These are phyloP conservation scores for Phoxinus dragarum DNA, from an alignment of 2,797 vertebrate genomes.

Conservation along the genomic window DNA sequence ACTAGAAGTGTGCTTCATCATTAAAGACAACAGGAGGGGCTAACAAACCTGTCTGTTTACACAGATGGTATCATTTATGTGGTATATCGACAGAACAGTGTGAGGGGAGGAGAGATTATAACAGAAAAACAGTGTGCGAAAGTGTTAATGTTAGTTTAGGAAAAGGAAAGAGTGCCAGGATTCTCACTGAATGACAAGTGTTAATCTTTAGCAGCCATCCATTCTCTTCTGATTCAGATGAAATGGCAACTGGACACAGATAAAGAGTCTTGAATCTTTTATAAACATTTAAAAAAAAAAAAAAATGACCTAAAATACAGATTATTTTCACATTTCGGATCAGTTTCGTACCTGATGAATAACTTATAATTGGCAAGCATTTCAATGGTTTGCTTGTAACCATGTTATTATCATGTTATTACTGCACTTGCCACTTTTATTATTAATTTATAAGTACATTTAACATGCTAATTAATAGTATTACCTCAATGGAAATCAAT, in stretches of 20 bases:
- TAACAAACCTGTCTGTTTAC: constrained; percentile 66
- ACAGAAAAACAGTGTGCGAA: constrained; percentile 54
- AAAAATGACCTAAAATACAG: background rate
- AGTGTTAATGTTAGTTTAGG: constrained; percentile 27
- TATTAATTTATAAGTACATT: background rate
- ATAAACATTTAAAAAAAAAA: too few relatives aligned
- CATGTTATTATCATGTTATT: background rate
- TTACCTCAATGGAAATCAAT: background rate
- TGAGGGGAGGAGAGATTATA: constrained; percentile 57
- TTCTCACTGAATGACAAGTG: background rate
- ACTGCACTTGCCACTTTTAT: background rate
- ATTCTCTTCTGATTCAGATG: background rate
- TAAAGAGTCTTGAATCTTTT: background rate
- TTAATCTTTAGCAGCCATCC: background rate
- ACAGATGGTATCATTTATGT: constrained; percentile 72
- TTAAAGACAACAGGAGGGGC: constrained; percentile 34
- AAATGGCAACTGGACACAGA: background rate
- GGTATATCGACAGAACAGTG: constrained; percentile 61
- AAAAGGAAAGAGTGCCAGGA: background rate
- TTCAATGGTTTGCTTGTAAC: background rate
- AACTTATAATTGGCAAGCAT: background rate
- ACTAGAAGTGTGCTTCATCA: constrained; percentile 28
- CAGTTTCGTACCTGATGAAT: background rate
- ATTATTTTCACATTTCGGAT: background rate
- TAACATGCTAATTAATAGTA: background rate